Evolutionary conservation across 2,113 vertebrate genomes (phyloP), one percentile per base, ranked within the genome.

Genomic region (Archilochus colubris): DNA sequence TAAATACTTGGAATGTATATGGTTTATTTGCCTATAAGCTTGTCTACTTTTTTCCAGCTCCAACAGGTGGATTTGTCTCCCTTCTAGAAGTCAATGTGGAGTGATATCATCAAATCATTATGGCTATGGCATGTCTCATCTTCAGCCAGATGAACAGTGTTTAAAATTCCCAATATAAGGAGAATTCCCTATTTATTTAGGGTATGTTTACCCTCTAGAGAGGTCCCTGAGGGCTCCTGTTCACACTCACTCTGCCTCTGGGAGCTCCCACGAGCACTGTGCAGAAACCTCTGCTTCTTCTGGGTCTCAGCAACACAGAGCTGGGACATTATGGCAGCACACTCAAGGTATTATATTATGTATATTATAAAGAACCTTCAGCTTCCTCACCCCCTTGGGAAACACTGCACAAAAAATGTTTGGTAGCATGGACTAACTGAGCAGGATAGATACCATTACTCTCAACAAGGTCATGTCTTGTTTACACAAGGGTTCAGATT

Each of bases 261-360:
- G 24, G 28, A 67, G 48, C 24, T 87, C 19, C 11, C 70, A 89
- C 40, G 23, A 77, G 18, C 5, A 0, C 55, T 24, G 19, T 59
- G 30, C 17, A 64, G 44, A 72, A 85, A 57, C 4, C 6, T 19
- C 24, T 68, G 14, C 12, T 33, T 80, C 50, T 20, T 40, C 44
- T 38, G 75, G 18, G 23, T 73, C 25, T 73, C 50, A 68, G 9
- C 19, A 85, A 20, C 0, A 0, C 9, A 0, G 4, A 61, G 33
- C 12, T 61, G 28, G 20, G 23, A 11, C 25, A 38, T 7, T 8
- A 13, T 3, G 16, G 31, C 38, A 85, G 25, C 33, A 33, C 22
- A 48, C 8, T 17, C 9, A 3, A 72, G 12, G 24, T 58, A 21
- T 40, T 11, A 5, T 2, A 53, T 9, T 6, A 30, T 46, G 22